A percentile compares a stretch with the other conserved stretches of the same genome.
These are phyloP conservation scores for Trichonephila clavipes DNA, from an alignment of 1,140 invertebrate species.

Conservation along the genomic window DNA sequence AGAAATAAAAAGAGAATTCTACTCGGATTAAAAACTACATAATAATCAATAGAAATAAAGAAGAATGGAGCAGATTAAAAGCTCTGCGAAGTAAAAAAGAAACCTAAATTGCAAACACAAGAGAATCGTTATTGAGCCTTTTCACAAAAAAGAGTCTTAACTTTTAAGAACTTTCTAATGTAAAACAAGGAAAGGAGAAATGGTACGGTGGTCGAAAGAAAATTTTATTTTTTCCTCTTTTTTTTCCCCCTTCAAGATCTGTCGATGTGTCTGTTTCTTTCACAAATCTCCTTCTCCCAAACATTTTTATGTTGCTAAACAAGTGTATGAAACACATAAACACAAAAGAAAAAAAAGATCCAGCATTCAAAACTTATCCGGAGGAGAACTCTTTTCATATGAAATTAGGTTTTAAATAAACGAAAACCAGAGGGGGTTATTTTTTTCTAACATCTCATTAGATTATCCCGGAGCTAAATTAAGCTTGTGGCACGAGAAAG, in stretches of 20 bases:
- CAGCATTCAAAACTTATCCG: conserved; percentile 61
- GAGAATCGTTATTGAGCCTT: conserved; percentile 24
- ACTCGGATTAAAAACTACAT: background rate
- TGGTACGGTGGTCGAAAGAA: background rate
- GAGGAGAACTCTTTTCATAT: conserved; percentile 61
- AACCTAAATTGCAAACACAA: conserved; percentile 11
- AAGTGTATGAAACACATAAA: background rate
- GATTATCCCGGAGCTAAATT: conserved; percentile 73
- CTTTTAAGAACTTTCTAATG: conserved; percentile 38
- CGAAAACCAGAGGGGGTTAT: conserved; percentile 55
- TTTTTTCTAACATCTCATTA: conserved; percentile 72
- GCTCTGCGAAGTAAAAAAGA: background rate
- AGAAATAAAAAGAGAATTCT: background rate
- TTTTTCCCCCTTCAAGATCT: background rate
- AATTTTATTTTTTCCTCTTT: background rate
- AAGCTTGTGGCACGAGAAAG: conserved; percentile 25
- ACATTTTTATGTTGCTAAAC: conserved; percentile 16
- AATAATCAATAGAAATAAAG: conserved; percentile 18
- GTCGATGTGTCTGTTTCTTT: conserved; percentile 5
- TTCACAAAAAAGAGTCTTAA: conserved; percentile 25
- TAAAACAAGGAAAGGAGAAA: conserved; percentile 26
- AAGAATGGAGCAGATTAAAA: conserved; percentile 27
- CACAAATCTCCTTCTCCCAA: background rate
- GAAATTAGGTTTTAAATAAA: conserved; percentile 75
- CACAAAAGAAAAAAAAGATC: conserved; percentile 24